Evolutionary conservation across 2,888 invertebrate species (phyloP).

Genomic region (Bombylius discolor): DNA sequence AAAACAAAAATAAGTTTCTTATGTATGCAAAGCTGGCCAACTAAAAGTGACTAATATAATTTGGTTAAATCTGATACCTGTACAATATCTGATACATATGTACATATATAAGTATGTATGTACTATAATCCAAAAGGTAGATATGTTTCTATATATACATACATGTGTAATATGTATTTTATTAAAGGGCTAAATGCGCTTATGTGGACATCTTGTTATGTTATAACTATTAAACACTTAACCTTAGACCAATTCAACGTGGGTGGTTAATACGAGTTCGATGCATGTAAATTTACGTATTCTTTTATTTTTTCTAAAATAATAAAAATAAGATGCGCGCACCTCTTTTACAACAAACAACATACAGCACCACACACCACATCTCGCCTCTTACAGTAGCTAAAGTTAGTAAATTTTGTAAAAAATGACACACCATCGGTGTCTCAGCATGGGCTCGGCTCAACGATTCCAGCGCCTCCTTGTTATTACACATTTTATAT

Average conservation of each 20-base stretch:
- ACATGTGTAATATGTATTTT: too few relatives aligned
- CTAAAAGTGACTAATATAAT: too few relatives aligned
- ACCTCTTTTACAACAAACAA: background rate
- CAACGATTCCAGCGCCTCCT: background rate
- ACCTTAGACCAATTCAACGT: conserved; percentile 11
- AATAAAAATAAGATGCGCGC: conserved; percentile 1
- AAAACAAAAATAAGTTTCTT: too few relatives aligned
- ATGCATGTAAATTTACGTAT: conserved; percentile 1
- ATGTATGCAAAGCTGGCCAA: too few relatives aligned
- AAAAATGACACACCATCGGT: conserved; percentile 9
- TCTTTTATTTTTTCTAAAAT: too few relatives aligned
- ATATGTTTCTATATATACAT: background rate
- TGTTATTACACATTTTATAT: background rate
- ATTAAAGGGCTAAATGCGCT: background rate
- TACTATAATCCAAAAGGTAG: background rate
- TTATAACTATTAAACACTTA: conserved; percentile 11
- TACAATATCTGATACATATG: background rate
- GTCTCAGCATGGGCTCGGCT: conserved; percentile 9
- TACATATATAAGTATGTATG: background rate
- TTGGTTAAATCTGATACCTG: too few relatives aligned
- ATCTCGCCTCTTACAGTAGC: background rate
- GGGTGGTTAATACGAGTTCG: conserved; percentile 12
- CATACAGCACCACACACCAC: background rate
- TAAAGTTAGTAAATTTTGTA: background rate
- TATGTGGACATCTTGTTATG: conserved; percentile 11